Evolutionary conservation across 1,140 invertebrate species (phyloP), one percentile per base, ranked within the genome.

Genomic region (Drosophila athabasca): DNA sequence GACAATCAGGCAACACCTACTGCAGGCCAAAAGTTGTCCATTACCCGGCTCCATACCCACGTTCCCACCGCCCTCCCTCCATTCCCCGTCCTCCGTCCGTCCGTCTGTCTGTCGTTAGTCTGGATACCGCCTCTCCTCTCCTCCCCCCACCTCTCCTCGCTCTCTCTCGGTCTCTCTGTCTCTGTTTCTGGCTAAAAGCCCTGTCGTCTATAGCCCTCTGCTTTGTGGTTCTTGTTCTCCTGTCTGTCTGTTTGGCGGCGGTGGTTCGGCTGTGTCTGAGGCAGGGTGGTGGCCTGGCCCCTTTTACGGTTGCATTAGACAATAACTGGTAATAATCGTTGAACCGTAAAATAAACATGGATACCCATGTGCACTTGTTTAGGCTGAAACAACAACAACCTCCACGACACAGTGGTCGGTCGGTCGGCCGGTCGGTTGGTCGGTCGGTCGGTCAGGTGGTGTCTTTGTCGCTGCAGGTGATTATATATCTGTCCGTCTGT

Each of bases 311-410:
- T 65, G 71, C 71, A 84, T 89, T 89, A 79, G 83, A 88, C 83
- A 88, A 88, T 88, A 88, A 88, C 83, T 88, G 79, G 83, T 83
- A 88, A 88, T 88, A 88, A 88, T 89, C 83, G 84, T 88, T 88
- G 83, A 88, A 88, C 83, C 83, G 83, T 88, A 88, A 88, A 88
- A 88, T 88, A 88, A 88, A 88, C 83, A 88, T 88, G 84, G 79
- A 88, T 88, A 83, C 83, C 72, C 67, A 72, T 39, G 58, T 89
- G 83, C 84, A 88, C 83, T 88, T 88, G 79, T 83, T 88, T 88
- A 69, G 84, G 83, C 69, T 79, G 76, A 74, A 81, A 62, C 79
- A 76, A 78, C 68, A 73, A 53, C 60, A 48, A 51, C 53, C 31
- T 41, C 58, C 60, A 51, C 24, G 24, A 26, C 24, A 26, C 48